Percentiles rank a stretch among this genome's conserved stretches.
These are phyloP conservation scores for Apocrypta bakeri DNA, from an alignment of 1,140 invertebrate species.

Conservation along the genomic window DNA sequence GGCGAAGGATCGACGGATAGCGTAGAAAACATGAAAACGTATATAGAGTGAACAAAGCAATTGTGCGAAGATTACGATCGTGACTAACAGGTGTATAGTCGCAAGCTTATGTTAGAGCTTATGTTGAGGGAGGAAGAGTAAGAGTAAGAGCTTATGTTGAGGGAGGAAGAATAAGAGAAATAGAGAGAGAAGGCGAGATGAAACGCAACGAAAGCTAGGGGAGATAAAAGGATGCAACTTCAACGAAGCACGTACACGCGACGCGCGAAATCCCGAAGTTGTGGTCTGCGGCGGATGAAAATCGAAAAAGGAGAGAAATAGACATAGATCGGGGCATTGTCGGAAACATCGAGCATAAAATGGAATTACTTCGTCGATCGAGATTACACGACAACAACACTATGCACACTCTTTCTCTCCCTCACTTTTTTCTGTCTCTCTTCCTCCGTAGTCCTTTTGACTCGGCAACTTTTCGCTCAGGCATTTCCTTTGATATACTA, in stretches of 20 bases:
- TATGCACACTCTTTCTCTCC: no score
- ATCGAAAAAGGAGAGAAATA: conserved; percentile 8
- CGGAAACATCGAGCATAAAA: conserved; percentile 26
- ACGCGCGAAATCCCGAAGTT: neutral
- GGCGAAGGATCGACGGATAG: neutral
- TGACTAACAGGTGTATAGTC: neutral
- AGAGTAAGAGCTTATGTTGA: neutral
- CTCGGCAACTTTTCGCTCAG: neutral
- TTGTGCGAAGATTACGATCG: conserved; percentile 30
- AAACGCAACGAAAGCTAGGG: neutral
- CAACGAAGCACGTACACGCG: neutral
- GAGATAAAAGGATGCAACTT: neutral
- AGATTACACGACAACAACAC: conserved; percentile 35
- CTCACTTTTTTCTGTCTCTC: no score
- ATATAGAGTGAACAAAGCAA: neutral
- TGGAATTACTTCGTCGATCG: conserved; percentile 34
- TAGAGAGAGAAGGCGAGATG: no score
- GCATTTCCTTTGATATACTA: conserved; percentile 1
- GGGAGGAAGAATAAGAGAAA: no score
- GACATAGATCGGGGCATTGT: conserved; percentile 1
- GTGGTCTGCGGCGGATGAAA: neutral
- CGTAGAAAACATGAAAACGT: neutral
- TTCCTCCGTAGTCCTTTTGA: conserved; percentile 4
- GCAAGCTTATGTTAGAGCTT: neutral
- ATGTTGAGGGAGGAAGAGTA: no score